Percentiles rank a stretch among this genome's conserved stretches.
Evolutionary conservation across 2,113 vertebrate genomes (phyloP).

Genomic region (Meleagris gallopavo): DNA sequence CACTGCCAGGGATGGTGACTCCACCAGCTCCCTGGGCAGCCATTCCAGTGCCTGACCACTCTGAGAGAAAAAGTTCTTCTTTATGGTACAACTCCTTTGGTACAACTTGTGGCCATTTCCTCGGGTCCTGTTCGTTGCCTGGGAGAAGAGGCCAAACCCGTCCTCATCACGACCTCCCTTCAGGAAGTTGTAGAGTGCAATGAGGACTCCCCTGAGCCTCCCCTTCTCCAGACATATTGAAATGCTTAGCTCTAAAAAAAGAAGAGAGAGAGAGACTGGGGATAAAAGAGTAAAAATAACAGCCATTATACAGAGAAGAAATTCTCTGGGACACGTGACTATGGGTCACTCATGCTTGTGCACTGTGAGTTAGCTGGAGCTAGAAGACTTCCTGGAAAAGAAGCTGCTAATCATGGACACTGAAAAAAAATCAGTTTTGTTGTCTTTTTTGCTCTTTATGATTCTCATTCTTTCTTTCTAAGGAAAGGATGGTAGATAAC

Average conservation of each 20-base stretch:
- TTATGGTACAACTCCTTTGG: no score
- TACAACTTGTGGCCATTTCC: no score
- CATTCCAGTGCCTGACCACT: no score
- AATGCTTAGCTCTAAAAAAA: constrained; percentile 39
- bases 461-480: neutral
- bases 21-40: no score
- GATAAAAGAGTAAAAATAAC: constrained; percentile 68
- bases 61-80: no score
- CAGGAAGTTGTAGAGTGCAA: no score
- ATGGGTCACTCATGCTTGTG: neutral
- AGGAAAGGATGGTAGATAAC: neutral
- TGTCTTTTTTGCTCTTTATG: neutral
- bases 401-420: neutral
- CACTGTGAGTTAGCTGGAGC: neutral
- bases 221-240: neutral
- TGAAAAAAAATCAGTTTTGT: neutral
- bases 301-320: constrained; percentile 28
- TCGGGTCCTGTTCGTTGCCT: no score
- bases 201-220: no score
- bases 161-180: no score
- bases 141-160: no score
- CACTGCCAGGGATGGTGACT: no score
- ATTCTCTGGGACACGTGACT: neutral
- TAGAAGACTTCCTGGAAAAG: neutral
- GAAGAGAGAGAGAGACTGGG: neutral